Evolutionary conservation across 2,113 vertebrate species (phyloP), one percentile per base, ranked within the genome.

Genomic region (Artemisiospiza belli): DNA sequence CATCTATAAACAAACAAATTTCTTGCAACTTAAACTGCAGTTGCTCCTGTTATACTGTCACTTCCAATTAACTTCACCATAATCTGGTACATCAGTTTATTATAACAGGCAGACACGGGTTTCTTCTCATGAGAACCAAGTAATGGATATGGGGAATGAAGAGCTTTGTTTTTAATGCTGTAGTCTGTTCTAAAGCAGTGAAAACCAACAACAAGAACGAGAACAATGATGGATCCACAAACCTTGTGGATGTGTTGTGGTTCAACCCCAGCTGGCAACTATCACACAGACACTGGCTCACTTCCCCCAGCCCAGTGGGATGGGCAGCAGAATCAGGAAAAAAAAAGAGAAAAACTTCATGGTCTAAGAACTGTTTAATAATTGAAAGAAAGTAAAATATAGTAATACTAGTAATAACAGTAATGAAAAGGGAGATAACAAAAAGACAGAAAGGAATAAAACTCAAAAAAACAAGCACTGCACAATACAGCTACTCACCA

Each of bases 121-220:
- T 95, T 91, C 95, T 92, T 95, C 91, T 95, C 93, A 94, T 95
- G 95, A 97, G 95, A 96, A 95, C 73, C 24, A 85, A 91, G 95
- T 73, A 82, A 88, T 81, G 64, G 87, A 94, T 86, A 89, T 49
- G 43, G 74, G 63, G 54, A 95, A 74, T 25, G 54, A 93, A 74
- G 64, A 95, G 69, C 87, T 66, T 91, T 80, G 66, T 89, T 96
- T 76, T 73, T 94, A 90, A 87, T 89, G 90, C 85, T 80, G 55
- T 43, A 85, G 76, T 92, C 74, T 94, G 37, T 73, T 95, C 30
- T 83, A 94, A 91, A 44, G 77, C 54, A 96, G 64, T 2, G 0
- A 73, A 92, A 83, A 35, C 81, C 61, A 93, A 19, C 62, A 70
- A 49, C 41, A 78, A 82, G n/a, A 72, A 92, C 0, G 0, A 52